Percentiles rank a stretch among this genome's conserved stretches.
phyloP scores from a whole-genome alignment of 1,140 invertebrate species.

The Macrobrachium rosenbergii region DNA sequence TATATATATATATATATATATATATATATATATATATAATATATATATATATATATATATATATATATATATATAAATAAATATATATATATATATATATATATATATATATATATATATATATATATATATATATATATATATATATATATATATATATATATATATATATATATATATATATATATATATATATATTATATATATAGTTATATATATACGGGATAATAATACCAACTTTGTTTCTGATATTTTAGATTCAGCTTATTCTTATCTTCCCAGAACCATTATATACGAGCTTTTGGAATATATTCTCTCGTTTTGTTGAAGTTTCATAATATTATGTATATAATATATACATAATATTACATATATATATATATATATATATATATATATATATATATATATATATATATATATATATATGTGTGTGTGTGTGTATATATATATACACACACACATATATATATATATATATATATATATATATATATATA shows the following conservation, averaged over 20 bases:
- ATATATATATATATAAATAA: neutral
- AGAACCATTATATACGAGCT: no score
- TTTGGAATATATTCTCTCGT: no score
- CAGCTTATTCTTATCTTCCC: no score
- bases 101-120: conserved; percentile 9
- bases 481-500: neutral
- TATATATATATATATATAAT: neutral
- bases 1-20: conserved; percentile 12
- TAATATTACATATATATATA: no score
- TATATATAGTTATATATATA: no score
- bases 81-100: conserved; percentile 14
- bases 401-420: neutral
- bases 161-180: conserved; percentile 7
- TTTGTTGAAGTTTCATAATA: no score
- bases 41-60: neutral
- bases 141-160: conserved; percentile 9
- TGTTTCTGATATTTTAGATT: no score
- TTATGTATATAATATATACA: no score
- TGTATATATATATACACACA: neutral
- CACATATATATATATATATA: conserved; percentile 3
- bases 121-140: conserved; percentile 16
- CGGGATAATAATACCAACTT: no score
- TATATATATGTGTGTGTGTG: neutral
- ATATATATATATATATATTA: neutral
- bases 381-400: neutral